These are phyloP conservation scores for Calypte anna DNA, from an alignment of 2,113 vertebrate species.

Conservation along the genomic window DNA sequence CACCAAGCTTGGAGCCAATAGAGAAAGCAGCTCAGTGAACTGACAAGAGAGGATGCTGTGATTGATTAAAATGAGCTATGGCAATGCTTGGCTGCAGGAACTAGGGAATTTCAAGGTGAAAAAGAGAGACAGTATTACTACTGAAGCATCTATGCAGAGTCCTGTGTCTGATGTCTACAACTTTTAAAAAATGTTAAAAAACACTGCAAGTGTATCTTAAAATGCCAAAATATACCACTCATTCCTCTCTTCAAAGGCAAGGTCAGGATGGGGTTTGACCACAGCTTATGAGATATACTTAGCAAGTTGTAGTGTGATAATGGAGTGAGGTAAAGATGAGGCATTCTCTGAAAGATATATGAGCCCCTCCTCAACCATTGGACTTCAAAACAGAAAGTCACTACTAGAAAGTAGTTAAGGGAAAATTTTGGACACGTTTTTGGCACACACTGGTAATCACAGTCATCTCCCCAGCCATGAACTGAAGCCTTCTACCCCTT, in stretches of 20 bases:
- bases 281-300: not conserved
- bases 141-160: not conserved
- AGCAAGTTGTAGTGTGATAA: not conserved
- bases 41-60: not conserved
- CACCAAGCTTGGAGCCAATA: not conserved
- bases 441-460: not conserved
- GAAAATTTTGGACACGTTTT: not conserved
- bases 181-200: not conserved
- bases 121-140: not conserved
- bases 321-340: not conserved
- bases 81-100: not conserved
- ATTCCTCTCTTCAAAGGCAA: not conserved
- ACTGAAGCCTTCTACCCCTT: not conserved
- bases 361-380: not conserved
- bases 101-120: not conserved
- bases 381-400: not conserved
- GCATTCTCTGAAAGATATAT: not conserved
- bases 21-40: not conserved
- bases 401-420: not conserved
- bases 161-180: not conserved
- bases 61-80: not conserved
- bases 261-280: not conserved
- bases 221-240: not conserved
- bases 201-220: not conserved
- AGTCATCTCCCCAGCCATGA: fast-evolving